phyloP scores from a whole-genome alignment of 2,113 vertebrate species.

The Noctilio leporinus region DNA sequence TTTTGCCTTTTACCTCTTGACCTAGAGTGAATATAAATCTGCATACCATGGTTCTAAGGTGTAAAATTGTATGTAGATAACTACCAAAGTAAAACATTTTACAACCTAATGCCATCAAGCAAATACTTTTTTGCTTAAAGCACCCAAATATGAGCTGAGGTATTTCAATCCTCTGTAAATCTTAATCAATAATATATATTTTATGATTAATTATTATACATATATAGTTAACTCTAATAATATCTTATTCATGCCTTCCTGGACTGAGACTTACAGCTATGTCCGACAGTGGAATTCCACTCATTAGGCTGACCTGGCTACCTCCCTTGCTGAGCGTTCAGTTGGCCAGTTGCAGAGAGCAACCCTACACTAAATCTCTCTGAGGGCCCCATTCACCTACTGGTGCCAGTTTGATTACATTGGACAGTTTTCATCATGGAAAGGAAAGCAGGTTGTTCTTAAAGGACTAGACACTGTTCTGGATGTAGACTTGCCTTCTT shows the following conservation, averaged over 20 bases:
- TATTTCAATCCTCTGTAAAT: neutral
- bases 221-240: neutral
- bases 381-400: neutral
- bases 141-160: neutral
- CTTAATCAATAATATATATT: neutral
- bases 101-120: neutral
- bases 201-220: no score
- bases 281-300: neutral
- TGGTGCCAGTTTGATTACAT: neutral
- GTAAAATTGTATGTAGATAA: neutral
- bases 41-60: neutral
- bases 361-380: neutral
- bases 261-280: neutral
- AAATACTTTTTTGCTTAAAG: neutral
- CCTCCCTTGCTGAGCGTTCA: neutral
- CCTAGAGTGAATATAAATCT: slow-evolving; percentile 77
- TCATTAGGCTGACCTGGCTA: neutral
- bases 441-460: neutral
- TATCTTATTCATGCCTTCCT: neutral
- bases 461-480: neutral
- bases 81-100: slow-evolving; percentile 16
- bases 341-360: neutral
- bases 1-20: slow-evolving; percentile 90
- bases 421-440: neutral
- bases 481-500: neutral